Base-by-base conservation (phyloP, 92 coral and sea anemone genomes). In the Plumapathes pennacea region DNA sequence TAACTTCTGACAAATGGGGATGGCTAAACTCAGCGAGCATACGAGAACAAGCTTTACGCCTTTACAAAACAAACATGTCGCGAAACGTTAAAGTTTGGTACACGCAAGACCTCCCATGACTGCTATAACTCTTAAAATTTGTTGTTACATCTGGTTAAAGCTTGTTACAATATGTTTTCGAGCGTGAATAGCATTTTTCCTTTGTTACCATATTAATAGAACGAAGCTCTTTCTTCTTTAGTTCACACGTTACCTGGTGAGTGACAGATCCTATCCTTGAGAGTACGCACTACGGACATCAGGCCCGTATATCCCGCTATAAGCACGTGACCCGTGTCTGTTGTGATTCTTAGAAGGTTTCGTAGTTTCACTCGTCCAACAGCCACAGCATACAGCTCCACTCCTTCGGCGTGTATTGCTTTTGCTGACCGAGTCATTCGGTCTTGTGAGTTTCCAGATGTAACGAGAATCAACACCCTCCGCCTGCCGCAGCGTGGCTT, bases 401-500 rank as follows among this genome's bases (percentile, higher is more conserved):
- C 85, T 20, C 89, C 89, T 21, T 50, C 36, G 7, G 71, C 71
- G 9, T 54, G 73, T 50, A 86, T 38, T 28, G 46, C 32, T 47
- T 64, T 77, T 3, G 85, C 74, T n/a, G 95, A 89, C 9, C 42
- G 15, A 4, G 26, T 28, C 1, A 82, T 76, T 24, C 71, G 66
- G 29, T 82, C 89, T 26, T 60, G 72, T 7, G 96, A 77, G 1
- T 67, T 60, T 3, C 89, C 89, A 11, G 81, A 62, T 2, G 86
- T 82, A 3, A 87, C 66, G 10, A 87, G 75, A 13, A 87, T 15
- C 23, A 87, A 89, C 2, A 76, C 89, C 47, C 76, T 71, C 32
- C 79, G 72, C 2, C 89, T 59, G 10, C 86, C 85, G 41, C 89
- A 77, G 62, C 68, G 65, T 15, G 73, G 83, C 25, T 46, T 74